Conservation (phyloP, 2,888 invertebrate species). For the Timandra comae region DNA sequence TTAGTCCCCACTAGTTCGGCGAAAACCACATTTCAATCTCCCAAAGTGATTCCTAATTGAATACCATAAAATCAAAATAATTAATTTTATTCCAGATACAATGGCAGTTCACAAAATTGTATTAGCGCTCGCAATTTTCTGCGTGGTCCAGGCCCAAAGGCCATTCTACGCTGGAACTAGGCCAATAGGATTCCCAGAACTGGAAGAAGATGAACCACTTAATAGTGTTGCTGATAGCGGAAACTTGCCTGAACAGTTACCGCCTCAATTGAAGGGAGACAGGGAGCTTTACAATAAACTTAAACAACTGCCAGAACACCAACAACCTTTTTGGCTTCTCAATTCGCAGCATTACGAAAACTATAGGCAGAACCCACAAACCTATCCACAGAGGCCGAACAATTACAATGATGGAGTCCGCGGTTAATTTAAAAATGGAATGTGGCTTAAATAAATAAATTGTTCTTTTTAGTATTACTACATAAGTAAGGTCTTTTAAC, state of each 20-base stretch:
- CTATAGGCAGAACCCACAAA: slow-evolving; percentile 53
- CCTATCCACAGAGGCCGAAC: slow-evolving; percentile 44
- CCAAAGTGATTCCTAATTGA: no score
- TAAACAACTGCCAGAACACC: slow-evolving; percentile 76
- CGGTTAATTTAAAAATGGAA: slow-evolving; percentile 6
- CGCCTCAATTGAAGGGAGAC: slow-evolving; percentile 79
- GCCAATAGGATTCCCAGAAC: slow-evolving; percentile 78
- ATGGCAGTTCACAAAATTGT: slow-evolving; percentile 39
- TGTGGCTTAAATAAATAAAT: no score
- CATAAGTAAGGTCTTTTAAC: no score
- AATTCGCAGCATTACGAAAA: slow-evolving; percentile 80
- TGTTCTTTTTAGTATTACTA: no score
- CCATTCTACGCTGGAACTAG: slow-evolving; percentile 79
- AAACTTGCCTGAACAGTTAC: slow-evolving; percentile 69
- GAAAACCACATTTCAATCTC: no score
- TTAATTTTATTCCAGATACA: slow-evolving; percentile 31
- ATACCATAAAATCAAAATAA: no score
- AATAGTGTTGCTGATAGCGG: slow-evolving; percentile 73
- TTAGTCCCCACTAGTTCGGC: no score
- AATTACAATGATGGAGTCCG: slow-evolving; percentile 34
- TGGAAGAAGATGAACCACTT: slow-evolving; percentile 46
- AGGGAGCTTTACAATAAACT: slow-evolving; percentile 72
- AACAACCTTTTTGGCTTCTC: slow-evolving; percentile 81
- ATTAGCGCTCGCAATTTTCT: slow-evolving; percentile 33
- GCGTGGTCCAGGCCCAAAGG: slow-evolving; percentile 69